Percentiles rank a stretch among this genome's conserved stretches.
Evolutionary conservation across 2,888 invertebrate species (phyloP).

Genomic region (Acronicta leporina): DNA sequence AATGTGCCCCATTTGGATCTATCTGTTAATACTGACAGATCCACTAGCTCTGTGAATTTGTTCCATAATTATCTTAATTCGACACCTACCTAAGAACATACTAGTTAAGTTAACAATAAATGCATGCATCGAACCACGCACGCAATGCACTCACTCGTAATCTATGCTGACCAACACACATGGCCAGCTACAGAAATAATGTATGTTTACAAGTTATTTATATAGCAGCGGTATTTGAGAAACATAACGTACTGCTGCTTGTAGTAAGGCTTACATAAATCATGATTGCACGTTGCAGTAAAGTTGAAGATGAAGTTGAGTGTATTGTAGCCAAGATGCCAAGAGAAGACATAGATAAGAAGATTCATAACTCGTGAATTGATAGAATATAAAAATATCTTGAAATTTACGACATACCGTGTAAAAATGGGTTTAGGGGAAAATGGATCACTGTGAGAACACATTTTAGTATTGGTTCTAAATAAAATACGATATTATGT

Average conservation of each 20-base stretch:
- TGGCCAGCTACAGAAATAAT: constrained; percentile 28
- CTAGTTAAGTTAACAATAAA: background rate
- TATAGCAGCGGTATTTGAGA: constrained; percentile 4
- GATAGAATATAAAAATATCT: background rate
- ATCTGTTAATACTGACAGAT: too few relatives aligned
- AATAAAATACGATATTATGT: too few relatives aligned
- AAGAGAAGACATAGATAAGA: background rate
- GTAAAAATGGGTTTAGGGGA: too few relatives aligned
- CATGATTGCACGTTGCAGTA: too few relatives aligned
- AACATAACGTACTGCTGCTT: background rate
- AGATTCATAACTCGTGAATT: background rate
- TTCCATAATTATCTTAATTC: background rate
- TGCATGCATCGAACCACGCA: constrained; percentile 5
- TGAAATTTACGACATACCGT: too few relatives aligned
- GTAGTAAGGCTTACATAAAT: background rate
- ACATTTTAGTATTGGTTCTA: too few relatives aligned
- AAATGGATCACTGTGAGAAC: too few relatives aligned
- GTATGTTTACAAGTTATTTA: constrained; percentile 21
- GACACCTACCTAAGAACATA: too few relatives aligned
- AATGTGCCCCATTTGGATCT: too few relatives aligned
- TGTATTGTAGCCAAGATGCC: background rate
- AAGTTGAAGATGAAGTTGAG: background rate
- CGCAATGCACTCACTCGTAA: constrained; percentile 14
- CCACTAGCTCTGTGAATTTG: too few relatives aligned
- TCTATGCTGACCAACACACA: constrained; percentile 25